Evolutionary conservation across 2,888 invertebrate species (phyloP).

Genomic region (Parapristionchus giblindavisi): DNA sequence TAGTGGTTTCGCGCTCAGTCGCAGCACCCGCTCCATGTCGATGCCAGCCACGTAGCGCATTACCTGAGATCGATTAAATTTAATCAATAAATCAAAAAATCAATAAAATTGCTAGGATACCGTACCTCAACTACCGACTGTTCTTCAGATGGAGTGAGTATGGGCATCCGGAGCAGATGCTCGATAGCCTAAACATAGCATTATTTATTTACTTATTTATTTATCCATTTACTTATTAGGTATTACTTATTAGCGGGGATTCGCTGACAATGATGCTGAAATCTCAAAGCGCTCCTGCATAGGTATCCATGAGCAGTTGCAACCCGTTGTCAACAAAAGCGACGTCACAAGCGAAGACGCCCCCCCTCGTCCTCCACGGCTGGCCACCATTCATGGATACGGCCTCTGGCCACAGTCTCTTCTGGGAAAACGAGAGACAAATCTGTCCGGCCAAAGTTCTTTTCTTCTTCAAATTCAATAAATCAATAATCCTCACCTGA

Average conservation of each 20-base stretch:
- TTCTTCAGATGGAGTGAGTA: slow-evolving; percentile 16
- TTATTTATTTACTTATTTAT: neutral
- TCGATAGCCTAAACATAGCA: slow-evolving; percentile 8
- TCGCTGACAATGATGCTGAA: too few relatives aligned
- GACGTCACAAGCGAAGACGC: too few relatives aligned
- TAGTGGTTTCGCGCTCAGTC: slow-evolving; percentile 40
- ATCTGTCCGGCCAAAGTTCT: too few relatives aligned
- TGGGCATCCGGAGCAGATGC: neutral
- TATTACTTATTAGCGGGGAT: too few relatives aligned
- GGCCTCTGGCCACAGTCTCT: too few relatives aligned
- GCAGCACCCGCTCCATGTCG: slow-evolving; percentile 44
- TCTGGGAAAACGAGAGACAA: too few relatives aligned
- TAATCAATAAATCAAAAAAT: neutral
- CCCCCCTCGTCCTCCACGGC: too few relatives aligned
- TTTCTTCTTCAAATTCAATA: too few relatives aligned
- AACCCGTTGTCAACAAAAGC: too few relatives aligned
- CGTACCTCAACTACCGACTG: slow-evolving; percentile 25
- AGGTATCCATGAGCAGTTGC: too few relatives aligned
- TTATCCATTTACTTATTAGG: neutral
- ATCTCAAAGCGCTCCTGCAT: too few relatives aligned
- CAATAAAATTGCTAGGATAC: neutral
- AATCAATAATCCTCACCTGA: slow-evolving; percentile 5
- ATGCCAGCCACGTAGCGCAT: slow-evolving; percentile 43
- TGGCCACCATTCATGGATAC: too few relatives aligned
- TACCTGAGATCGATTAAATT: slow-evolving; percentile 30